Conservation (phyloP, 1,140 invertebrate genomes). For the Diorhabda sublineata region DNA sequence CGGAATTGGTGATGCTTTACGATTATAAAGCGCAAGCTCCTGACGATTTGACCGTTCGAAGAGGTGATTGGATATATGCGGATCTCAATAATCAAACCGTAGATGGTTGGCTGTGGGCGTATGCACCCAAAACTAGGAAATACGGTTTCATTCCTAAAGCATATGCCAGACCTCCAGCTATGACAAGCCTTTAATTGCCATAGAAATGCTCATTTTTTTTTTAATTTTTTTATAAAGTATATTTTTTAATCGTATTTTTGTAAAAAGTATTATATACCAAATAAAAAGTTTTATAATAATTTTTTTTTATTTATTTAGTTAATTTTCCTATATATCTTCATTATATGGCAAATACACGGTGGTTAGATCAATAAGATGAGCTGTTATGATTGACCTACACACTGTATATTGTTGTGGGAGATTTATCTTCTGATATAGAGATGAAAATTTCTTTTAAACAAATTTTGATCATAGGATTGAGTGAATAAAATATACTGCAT, state of each 20-base stretch:
- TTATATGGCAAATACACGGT: too few relatives aligned
- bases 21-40: constrained; percentile 93
- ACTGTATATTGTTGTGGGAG: too few relatives aligned
- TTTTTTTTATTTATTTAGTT: too few relatives aligned
- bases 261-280: constrained; percentile 17
- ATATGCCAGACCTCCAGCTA: constrained; percentile 87
- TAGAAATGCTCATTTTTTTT: constrained; percentile 8
- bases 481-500: too few relatives aligned
- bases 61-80: constrained; percentile 93
- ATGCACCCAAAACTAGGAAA: constrained; percentile 85
- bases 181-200: constrained; percentile 66
- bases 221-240: not conserved
- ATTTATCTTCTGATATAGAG: too few relatives aligned
- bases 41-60: constrained; percentile 81
- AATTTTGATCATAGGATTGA: too few relatives aligned
- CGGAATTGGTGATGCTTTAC: constrained; percentile 89
- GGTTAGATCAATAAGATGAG: too few relatives aligned
- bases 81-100: constrained; percentile 90
- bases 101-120: constrained; percentile 93
- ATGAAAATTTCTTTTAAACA: too few relatives aligned
- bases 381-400: too few relatives aligned
- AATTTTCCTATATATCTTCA: too few relatives aligned
- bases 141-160: constrained; percentile 94
- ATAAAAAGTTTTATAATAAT: not conserved
- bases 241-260: constrained; percentile 11